Evolutionary conservation across 2,888 invertebrate species (phyloP).

Genomic region (Diaprepes abbreviatus): DNA sequence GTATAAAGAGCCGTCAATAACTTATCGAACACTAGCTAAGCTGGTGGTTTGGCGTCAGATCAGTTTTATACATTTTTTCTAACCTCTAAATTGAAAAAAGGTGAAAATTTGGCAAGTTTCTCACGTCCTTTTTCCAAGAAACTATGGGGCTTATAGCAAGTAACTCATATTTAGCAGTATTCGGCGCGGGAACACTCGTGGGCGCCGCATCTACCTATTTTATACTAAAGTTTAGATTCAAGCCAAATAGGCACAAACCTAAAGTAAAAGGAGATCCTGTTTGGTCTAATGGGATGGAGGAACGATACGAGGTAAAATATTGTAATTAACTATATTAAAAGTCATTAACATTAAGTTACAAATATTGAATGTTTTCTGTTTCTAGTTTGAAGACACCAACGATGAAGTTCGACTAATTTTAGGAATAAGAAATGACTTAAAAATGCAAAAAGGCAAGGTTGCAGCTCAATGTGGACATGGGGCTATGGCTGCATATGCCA

Average conservation of each 20-base stretch:
- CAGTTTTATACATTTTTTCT: no score
- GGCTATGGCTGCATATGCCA: constrained; percentile 88
- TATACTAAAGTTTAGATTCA: constrained; percentile 54
- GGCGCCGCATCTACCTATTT: constrained; percentile 61
- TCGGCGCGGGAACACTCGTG: constrained; percentile 61
- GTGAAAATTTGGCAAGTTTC: not conserved
- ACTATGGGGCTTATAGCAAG: constrained; percentile 61
- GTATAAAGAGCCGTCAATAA: no score
- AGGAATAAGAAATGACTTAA: constrained; percentile 89
- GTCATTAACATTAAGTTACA: no score
- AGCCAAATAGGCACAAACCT: constrained; percentile 42
- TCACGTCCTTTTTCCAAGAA: not conserved
- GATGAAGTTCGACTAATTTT: constrained; percentile 85
- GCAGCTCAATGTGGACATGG: constrained; percentile 96
- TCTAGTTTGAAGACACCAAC: constrained; percentile 62
- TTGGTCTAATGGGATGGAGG: constrained; percentile 61
- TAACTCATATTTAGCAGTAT: constrained; percentile 59
- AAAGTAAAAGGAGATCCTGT: constrained; percentile 47
- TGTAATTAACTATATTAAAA: no score
- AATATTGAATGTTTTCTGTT: constrained; percentile 22
- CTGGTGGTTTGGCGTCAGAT: no score
- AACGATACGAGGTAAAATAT: constrained; percentile 62
- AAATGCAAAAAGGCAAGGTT: constrained; percentile 96
- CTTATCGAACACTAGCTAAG: no score
- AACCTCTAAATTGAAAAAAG: not conserved